Base-by-base conservation (phyloP, 2,113 vertebrate species). In the Alectura lathami region DNA sequence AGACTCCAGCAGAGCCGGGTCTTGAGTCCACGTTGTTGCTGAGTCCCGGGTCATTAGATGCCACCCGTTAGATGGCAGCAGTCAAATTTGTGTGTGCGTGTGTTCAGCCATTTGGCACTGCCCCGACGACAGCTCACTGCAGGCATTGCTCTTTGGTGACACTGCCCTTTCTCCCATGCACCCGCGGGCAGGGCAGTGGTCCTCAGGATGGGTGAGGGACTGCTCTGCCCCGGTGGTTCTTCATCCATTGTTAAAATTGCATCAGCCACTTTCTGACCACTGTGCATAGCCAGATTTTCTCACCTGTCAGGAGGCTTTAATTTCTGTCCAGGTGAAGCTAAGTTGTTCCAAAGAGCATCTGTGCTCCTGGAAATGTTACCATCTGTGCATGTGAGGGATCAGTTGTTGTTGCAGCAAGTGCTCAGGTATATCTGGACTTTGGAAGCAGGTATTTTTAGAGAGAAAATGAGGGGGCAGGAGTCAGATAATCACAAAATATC, bases 101-200 rank as follows among this genome's bases (percentile, higher is more conserved):
- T 50, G 54, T 47, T 56, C 43, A 36, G 7, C 27, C 5, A 8
- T 26, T 30, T 84, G 63, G 30, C 62, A 22, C 75, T 86, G 45
- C 21, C 11, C 38, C 30, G 45, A 23, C 3, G 17, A 48, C 42
- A 42, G 17, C 24, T 76, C 50, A 22, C 8, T 38, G 43, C 43
- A 45, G 27, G 23, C 40, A 50, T 48, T 63, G 56, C 50, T 64
- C 38, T 80, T n/a, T 43, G 32, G 27, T 53, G 57, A n/a, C 32
- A 26, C 54, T 50, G 48, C 30, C 36, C n/a, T 62, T 81, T 79
- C 30, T 17, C 32, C 13, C 3, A 3, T 0, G 0, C 34, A 43
- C 23, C 38, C 40, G 8, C 8, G 14, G 18, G 22, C 45, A 72
- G 42, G 2, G 29, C 63, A 67, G 40, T 66, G 64, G 3, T 38